Evolutionary conservation across 2,113 vertebrate species (phyloP).

Genomic region (Trematomus loennbergii): DNA sequence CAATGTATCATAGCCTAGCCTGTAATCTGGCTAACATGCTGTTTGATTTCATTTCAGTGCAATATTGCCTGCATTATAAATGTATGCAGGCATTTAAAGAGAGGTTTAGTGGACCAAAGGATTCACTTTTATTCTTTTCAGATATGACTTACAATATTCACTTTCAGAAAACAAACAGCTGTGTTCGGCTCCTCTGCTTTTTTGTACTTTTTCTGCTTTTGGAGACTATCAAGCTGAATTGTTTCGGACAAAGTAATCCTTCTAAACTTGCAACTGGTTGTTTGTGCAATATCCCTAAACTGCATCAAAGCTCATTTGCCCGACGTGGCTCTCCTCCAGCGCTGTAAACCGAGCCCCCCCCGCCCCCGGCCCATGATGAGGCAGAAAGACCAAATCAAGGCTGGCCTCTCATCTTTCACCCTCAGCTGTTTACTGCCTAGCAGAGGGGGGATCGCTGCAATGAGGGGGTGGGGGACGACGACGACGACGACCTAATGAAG

Average conservation of each 20-base stretch:
- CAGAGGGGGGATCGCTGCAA: conserved; percentile 34
- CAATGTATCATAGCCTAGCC: no score
- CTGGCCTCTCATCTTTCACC: conserved; percentile 66
- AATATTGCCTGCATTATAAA: no score
- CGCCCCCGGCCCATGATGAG: conserved; percentile 69
- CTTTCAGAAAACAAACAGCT: conserved; percentile 14
- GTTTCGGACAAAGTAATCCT: conserved; percentile 74
- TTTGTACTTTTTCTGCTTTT: conserved; percentile 21
- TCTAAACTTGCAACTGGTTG: conserved; percentile 72
- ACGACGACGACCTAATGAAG: conserved; percentile 82
- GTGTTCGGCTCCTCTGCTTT: background rate
- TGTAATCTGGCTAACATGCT: no score
- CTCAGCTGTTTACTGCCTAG: conserved; percentile 79
- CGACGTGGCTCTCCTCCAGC: conserved; percentile 43
- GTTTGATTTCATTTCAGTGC: no score
- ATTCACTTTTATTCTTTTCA: no score
- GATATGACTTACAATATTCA: no score
- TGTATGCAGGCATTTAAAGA: no score
- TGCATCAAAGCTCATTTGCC: conserved; percentile 73
- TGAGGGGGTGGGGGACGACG: background rate
- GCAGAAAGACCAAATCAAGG: conserved; percentile 76
- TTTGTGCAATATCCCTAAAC: conserved; percentile 76
- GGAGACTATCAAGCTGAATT: conserved; percentile 41
- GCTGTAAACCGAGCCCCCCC: conserved; percentile 68
- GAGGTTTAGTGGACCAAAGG: no score